Conservation (phyloP, 2,797 vertebrate species). For the Phyllotis vaccarum region DNA sequence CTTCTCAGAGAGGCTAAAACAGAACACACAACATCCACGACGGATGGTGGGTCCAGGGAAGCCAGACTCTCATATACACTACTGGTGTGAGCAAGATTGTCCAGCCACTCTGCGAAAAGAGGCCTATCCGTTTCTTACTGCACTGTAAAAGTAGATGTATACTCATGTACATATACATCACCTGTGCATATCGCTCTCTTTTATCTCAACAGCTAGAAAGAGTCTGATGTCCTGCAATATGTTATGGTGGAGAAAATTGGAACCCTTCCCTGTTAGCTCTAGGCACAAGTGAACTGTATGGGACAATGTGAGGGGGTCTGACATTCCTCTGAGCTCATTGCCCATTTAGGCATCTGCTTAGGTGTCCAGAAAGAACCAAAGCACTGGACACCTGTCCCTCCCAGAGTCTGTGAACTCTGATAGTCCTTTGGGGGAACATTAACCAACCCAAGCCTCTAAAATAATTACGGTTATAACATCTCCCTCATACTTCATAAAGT, state of each 20-base stretch:
- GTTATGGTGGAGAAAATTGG: accelerated
- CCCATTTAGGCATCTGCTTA: not conserved
- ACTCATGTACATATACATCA: accelerated
- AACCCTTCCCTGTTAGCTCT: accelerated
- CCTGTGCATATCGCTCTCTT: no score
- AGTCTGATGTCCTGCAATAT: accelerated
- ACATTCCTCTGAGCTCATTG: accelerated
- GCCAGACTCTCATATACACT: accelerated
- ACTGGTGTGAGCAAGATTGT: accelerated
- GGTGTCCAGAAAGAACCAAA: not conserved
- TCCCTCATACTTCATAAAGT: accelerated
- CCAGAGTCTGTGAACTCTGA: not conserved
- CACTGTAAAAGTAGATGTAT: accelerated
- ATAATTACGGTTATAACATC: accelerated
- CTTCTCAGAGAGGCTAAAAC: not conserved
- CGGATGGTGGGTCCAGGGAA: no score
- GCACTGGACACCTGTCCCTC: not conserved
- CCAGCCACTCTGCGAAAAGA: not conserved
- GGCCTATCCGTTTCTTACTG: not conserved
- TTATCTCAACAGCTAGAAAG: not conserved
- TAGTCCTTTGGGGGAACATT: accelerated
- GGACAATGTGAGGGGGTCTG: not conserved
- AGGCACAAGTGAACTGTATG: not conserved
- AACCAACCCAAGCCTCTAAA: accelerated
- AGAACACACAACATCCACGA: accelerated